Base-by-base conservation (phyloP, 2,888 invertebrate genomes). In the Muscina levida region DNA sequence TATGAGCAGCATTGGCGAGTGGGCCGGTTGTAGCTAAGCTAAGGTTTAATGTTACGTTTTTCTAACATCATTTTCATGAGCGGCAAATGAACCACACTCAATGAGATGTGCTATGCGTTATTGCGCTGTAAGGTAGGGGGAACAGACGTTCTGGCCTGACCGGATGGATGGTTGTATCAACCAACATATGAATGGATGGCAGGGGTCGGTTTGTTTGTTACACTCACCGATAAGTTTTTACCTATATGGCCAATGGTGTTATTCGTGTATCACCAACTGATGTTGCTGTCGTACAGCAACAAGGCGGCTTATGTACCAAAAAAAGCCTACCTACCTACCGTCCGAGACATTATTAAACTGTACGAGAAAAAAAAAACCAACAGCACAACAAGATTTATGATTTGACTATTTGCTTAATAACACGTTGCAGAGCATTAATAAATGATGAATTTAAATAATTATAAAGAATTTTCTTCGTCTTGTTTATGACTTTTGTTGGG, bases 321-420 rank as follows among this genome's bases (percentile, higher is more conserved):
- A n/a, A n/a, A n/a, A n/a, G 44, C 42, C 62, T 59, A 57, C 59
- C 37, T 37, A 31, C 15, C 42, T n/a, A n/a, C n/a, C n/a, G n/a
- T n/a, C n/a, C n/a, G n/a, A n/a, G n/a, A n/a, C n/a, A n/a, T n/a
- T n/a, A n/a, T n/a, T n/a, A n/a, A n/a, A n/a, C n/a, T n/a, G n/a
- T n/a, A 44, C 42, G 44, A 19, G 2, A 19, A 67, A 15, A 26
- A 37, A 3, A 57, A 57, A 37, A 37, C 37, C 37, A 11, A 37
- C 37, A 37, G 11, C 4, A 44, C 42, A 65, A 65, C 46, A 53
- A 68, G 68, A 68, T 68, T 68, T 68, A 68, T 68, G 68, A 68
- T 51, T 68, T 68, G 53, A 39, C 53, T 68, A 56, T 68, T 68
- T 68, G 67, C 67, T 51, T 68, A 68, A 68, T 68, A 68, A 53